These are phyloP conservation scores for Balearica regulorum DNA, from an alignment of 2,797 vertebrate genomes.

Conservation along the genomic window DNA sequence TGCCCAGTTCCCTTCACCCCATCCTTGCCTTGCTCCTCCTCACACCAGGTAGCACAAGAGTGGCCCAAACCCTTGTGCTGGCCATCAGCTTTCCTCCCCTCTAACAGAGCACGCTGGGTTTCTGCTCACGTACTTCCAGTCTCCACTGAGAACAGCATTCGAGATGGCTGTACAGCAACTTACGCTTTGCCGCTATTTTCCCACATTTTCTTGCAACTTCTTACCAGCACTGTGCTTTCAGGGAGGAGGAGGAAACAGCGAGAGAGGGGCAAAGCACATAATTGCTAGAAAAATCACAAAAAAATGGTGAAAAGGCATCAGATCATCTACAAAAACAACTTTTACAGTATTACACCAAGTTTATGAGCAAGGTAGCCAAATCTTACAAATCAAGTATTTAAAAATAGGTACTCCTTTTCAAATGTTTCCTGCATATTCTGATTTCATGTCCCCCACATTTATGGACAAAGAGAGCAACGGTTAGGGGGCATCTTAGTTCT, in stretches of 20 bases:
- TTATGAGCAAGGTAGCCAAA: neutral
- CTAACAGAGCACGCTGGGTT: neutral
- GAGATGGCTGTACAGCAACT: neutral
- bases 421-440: neutral
- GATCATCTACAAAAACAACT: neutral
- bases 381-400: neutral
- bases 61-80: neutral
- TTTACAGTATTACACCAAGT: neutral
- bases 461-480: neutral
- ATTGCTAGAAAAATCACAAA: neutral
- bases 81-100: neutral
- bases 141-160: neutral
- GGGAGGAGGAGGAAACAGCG: neutral
- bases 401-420: neutral
- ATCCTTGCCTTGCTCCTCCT: neutral
- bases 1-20: neutral
- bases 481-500: neutral
- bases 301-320: neutral
- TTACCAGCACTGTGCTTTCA: neutral
- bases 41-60: neutral
- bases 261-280: neutral
- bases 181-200: rapidly evolving
- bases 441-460: rapidly evolving
- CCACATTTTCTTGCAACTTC: neutral
- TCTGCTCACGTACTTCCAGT: neutral